These are phyloP conservation scores for Procambarus virginalis DNA, from an alignment of 1,140 invertebrate species.

Conservation along the genomic window DNA sequence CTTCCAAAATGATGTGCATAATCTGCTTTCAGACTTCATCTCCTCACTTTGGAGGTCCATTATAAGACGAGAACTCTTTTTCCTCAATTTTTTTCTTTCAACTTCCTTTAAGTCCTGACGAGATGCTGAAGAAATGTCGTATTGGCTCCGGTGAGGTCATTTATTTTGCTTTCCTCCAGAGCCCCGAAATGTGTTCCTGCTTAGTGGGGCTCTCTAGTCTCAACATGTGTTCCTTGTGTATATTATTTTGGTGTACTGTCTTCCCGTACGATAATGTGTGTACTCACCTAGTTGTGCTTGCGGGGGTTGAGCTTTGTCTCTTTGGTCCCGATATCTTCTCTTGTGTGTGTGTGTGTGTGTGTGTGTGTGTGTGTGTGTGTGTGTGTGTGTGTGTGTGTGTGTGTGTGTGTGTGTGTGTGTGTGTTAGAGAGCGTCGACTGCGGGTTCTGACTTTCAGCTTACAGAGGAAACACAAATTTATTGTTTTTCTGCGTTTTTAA, in stretches of 20 bases:
- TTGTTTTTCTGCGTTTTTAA: no score
- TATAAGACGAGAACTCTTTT: not conserved
- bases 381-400: not conserved
- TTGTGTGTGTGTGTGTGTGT: not conserved
- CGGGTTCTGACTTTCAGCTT: no score
- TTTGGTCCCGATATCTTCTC: no score
- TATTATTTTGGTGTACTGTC: not conserved
- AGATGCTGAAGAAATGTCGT: not conserved
- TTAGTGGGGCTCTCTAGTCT: not conserved
- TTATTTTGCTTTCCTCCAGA: not conserved
- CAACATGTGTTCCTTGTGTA: not conserved
- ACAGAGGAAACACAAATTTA: no score
- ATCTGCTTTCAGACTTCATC: slow-evolving; percentile 9
- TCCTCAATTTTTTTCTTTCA: not conserved
- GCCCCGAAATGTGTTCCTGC: not conserved
- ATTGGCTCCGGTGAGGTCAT: not conserved
- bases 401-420: no score
- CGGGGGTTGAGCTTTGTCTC: no score
- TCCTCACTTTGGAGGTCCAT: slow-evolving; percentile 7
- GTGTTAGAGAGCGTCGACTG: no score
- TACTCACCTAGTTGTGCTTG: no score
- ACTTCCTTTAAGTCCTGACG: not conserved
- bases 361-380: not conserved
- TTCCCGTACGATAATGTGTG: not conserved
- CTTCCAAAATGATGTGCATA: slow-evolving; percentile 18